Evolutionary conservation across 2,888 invertebrate species (phyloP).

Genomic region (Kuschelorhynchus macadamiae): DNA sequence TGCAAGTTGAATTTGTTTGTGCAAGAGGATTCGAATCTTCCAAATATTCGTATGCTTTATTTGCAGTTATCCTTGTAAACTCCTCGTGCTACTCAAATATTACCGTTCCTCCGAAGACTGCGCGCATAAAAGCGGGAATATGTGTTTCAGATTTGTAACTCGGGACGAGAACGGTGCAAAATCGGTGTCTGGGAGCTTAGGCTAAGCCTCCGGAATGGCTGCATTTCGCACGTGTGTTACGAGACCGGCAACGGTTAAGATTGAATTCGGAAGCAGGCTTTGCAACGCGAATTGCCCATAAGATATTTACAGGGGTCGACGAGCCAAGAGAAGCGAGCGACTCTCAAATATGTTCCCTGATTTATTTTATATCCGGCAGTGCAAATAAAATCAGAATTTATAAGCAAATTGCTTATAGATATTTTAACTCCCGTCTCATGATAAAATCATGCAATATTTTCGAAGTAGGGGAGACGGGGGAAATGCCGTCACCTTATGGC

Average conservation of each 20-base stretch:
- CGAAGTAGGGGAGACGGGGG: no score
- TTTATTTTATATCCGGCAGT: background rate
- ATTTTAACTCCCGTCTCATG: no score
- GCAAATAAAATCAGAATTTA: constrained; percentile 4
- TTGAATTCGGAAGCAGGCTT: constrained; percentile 63
- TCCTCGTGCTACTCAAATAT: constrained; percentile 25
- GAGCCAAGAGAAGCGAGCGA: constrained; percentile 9
- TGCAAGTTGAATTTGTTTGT: no score
- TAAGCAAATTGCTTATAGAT: background rate
- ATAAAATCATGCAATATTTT: no score
- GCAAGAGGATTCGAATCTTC: no score
- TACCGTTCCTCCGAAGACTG: constrained; percentile 11
- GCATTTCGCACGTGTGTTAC: constrained; percentile 36
- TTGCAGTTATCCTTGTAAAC: constrained; percentile 19
- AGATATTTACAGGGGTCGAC: constrained; percentile 63
- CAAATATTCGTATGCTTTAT: no score
- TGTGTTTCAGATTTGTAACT: constrained; percentile 43
- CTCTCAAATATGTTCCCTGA: background rate
- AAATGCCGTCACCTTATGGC: no score
- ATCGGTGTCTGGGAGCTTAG: constrained; percentile 37
- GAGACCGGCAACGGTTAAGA: constrained; percentile 59
- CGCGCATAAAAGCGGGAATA: constrained; percentile 28
- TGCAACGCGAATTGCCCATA: constrained; percentile 64
- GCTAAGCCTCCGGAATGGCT: constrained; percentile 39
- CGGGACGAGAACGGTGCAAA: constrained; percentile 36